Conservation (phyloP, 2,797 vertebrate species). For the Podarcis lilfordi region DNA sequence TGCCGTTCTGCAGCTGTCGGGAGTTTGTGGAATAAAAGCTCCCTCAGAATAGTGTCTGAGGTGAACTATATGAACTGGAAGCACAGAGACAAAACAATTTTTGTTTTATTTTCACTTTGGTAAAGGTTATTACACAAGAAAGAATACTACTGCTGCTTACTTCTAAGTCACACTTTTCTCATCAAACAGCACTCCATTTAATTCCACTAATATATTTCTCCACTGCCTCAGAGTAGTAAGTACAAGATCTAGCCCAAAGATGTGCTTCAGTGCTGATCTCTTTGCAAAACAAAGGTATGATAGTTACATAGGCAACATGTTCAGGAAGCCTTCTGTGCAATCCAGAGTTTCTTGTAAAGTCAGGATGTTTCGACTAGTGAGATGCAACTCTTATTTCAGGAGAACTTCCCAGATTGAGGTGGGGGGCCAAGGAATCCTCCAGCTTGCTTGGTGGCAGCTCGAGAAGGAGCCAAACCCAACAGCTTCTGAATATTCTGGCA, state of each 20-base stretch:
- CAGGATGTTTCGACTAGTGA: constrained; percentile 36
- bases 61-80: neutral
- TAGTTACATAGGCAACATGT: neutral
- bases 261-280: neutral
- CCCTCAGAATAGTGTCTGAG: neutral
- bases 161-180: neutral
- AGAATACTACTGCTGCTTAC: neutral
- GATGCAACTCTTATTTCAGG: constrained; percentile 74
- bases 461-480: constrained; percentile 94
- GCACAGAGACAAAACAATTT: neutral
- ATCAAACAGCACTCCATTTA: neutral
- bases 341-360: constrained; percentile 32
- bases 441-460: constrained; percentile 97
- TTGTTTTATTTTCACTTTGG: constrained; percentile 9
- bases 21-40: neutral
- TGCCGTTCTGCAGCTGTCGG: neutral
- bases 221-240: neutral
- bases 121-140: neutral
- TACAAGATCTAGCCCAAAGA: neutral
- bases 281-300: neutral
- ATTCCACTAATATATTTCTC: neutral
- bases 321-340: constrained; percentile 15
- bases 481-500: constrained; percentile 98
- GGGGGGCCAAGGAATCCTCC: constrained; percentile 97
- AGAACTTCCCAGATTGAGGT: constrained; percentile 96